Evolutionary conservation across 2,113 vertebrate species (phyloP), one percentile per base, ranked within the genome.

Genomic region (Sinosuthora webbiana): DNA sequence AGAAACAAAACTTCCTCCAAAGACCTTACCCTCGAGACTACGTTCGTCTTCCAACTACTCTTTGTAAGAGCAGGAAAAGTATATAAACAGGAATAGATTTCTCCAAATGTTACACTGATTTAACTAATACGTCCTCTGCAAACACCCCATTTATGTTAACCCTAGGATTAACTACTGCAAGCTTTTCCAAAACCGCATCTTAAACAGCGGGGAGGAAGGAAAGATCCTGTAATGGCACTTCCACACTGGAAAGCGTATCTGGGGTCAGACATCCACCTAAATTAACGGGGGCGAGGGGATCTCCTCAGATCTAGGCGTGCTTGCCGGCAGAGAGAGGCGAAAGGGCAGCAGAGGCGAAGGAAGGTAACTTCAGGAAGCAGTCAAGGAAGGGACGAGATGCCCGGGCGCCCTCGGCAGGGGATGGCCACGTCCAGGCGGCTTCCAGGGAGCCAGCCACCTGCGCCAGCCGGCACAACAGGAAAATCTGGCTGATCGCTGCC

Each of bases 381-480:
- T 0, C 11, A 13, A 4, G 3, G 55, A 60, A 60, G 62, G 15
- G 47, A 28, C 7, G 45, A 67, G 18, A 42, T 5, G 5, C 15
- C 1, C 25, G 45, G 56, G 81, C 13, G 75, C 57, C 70, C 44
- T 14, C 18, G 63, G 86, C 78, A 13, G n/a, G 47, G n/a, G 44
- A 39, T 13, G 73, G 68, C 59, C 68, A 16, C 63, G 59, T 30
- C 87, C 13, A 2, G 50, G 79, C 30, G 30, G 69, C 83, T 60
- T 15, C 39, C 53, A 27, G 45, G 31, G 67, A 57, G 53, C 67
- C 84, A 91, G 53, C 63, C 84, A 91, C 84, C 91, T 57, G 88
- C 88, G 71, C 93, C 80, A 83, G 88, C 88, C 91, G 28, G 93
- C 79, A 89, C 91, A 87, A 92, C 94, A 90, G 83, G 95, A 96